A percentile compares a stretch with the other conserved stretches of the same genome.
These are phyloP conservation scores for Drosophila lacertosa DNA, from an alignment of 1,140 invertebrate genomes.

Conservation along the genomic window DNA sequence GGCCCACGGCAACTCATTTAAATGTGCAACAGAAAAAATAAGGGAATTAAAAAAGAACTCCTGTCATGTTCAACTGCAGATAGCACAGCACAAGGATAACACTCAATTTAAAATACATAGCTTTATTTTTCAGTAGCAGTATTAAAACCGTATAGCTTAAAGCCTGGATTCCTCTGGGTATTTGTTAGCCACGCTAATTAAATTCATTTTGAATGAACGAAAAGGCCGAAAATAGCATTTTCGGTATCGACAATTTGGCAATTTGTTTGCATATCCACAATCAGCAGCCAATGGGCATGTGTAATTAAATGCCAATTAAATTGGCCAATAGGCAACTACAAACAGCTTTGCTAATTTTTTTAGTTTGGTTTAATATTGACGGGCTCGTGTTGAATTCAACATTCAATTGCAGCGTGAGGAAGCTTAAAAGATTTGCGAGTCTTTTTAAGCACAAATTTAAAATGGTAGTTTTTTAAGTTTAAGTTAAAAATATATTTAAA, in stretches of 20 bases:
- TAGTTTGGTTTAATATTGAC: constrained; percentile 18
- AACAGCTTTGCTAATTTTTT: constrained; percentile 51
- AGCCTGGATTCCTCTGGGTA: background rate
- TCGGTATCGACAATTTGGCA: constrained; percentile 55
- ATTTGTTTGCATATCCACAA: constrained; percentile 64
- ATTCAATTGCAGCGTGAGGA: constrained; percentile 5
- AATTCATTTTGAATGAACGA: constrained; percentile 68
- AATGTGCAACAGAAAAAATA: constrained; percentile 4
- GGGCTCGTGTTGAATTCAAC: constrained; percentile 6
- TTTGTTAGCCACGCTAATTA: constrained; percentile 44
- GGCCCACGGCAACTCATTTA: constrained; percentile 36
- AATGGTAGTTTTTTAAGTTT: no score
- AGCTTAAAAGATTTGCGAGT: no score
- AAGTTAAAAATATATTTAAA: no score
- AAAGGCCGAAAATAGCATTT: constrained; percentile 50
- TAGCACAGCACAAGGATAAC: background rate
- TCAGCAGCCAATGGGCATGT: constrained; percentile 44
- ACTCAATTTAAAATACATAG: background rate
- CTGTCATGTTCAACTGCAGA: constrained; percentile 14
- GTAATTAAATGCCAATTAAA: constrained; percentile 79
- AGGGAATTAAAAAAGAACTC: constrained; percentile 26
- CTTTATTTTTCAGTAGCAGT: background rate
- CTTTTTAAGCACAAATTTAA: no score
- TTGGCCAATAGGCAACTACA: constrained; percentile 41
- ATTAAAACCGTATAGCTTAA: background rate